Base-by-base conservation (phyloP, 1,140 invertebrate genomes). In the Papilio machaon region DNA sequence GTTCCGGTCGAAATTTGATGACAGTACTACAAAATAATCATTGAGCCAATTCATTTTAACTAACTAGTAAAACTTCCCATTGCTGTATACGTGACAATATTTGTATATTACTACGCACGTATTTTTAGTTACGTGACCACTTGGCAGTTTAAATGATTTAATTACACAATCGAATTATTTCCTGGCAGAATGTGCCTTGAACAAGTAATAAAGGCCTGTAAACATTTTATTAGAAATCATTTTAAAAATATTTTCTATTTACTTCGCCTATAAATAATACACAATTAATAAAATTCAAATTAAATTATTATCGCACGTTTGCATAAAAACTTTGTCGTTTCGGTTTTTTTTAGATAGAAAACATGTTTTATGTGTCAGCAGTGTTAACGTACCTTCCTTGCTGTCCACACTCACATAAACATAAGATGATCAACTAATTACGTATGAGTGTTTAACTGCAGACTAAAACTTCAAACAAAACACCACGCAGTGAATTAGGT, bases 181-280 rank as follows among this genome's bases (percentile, higher is more conserved):
- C 64, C 64, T 67, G 64, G 3, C 23, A 67, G 60, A 30, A 67
- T 67, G 64, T 67, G 13, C 64, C 64, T 67, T 67, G 64, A 67
- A 30, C 11, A 67, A 67, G 35, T 67, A 67, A 67, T 67, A 13
- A 67, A 15, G 8, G 8, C 23, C 9, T 54, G 15, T 17, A 17
- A 54, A 54, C 52, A 54, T 54, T 17, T 54, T 54, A 17, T 38
- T 38, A 3, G 11, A 54, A 54, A 54, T 54, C 15, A 54, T 54
- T 54, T 54, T 6, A n/a, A 54, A 54, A 49, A 3, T 17, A 54
- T 54, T 54, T 54, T 54, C 17, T 54, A 17, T 54, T 17, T 17
- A 54, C 52, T 17, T 13, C 49, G 38, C 2, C 38, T 38, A 38
- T 38, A 38, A 38, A 38, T 38, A 38, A 38, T 38, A 38, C n/a